Conservation (phyloP, 2,113 vertebrate genomes). For the Dipodomys spectabilis region DNA sequence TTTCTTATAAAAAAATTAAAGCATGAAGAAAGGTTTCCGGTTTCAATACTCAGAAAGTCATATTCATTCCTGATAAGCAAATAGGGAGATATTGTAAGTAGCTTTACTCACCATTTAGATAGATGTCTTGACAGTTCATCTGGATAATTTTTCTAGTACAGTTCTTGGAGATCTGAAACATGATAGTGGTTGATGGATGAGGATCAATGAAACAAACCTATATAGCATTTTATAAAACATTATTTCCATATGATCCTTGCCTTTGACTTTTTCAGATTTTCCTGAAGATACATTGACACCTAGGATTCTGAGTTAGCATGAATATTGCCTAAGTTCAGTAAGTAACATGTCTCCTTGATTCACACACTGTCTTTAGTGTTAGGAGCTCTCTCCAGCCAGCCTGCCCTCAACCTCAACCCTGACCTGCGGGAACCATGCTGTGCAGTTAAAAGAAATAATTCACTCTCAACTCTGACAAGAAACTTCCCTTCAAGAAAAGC, state of each 20-base stretch:
- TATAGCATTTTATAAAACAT: background rate
- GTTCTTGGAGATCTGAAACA: slow-evolving; percentile 59
- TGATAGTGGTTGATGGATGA: background rate
- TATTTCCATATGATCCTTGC: background rate
- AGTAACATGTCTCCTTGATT: background rate
- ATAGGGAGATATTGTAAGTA: background rate
- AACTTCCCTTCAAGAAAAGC: slow-evolving; percentile 17
- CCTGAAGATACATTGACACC: background rate
- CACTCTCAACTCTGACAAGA: slow-evolving; percentile 25
- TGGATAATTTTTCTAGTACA: slow-evolving; percentile 24
- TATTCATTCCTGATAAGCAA: background rate
- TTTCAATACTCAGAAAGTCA: background rate
- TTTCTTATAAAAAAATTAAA: background rate
- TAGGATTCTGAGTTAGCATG: background rate
- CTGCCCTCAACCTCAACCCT: slow-evolving; percentile 25
- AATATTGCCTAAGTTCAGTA: background rate
- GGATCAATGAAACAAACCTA: background rate
- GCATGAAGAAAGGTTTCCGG: background rate
- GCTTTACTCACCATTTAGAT: slow-evolving; percentile 57
- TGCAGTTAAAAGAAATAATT: slow-evolving; percentile 46
- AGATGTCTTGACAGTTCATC: background rate
- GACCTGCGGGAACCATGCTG: background rate
- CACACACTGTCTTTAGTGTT: background rate
- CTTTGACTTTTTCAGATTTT: background rate
- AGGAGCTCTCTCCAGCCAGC: background rate